Conservation (phyloP, 1,140 invertebrate genomes). For the Pseudomyrmex flavicornis region DNA sequence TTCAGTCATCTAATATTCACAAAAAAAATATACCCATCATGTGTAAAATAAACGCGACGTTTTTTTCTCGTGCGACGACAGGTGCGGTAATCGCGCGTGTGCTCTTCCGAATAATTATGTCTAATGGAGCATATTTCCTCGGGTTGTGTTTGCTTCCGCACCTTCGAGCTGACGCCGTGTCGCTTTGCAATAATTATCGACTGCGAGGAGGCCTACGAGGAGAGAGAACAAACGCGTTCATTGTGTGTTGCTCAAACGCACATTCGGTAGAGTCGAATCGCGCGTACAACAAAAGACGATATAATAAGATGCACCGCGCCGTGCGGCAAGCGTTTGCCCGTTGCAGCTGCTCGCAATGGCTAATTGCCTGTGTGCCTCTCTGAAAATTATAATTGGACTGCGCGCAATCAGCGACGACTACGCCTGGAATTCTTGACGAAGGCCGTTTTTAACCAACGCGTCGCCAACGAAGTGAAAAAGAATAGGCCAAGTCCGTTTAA, state of each 20-base stretch:
- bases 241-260: not conserved
- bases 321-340: conserved; percentile 56
- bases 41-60: not conserved
- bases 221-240: not conserved
- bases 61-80: conserved; percentile 6
- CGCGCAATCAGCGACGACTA: conserved; percentile 67
- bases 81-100: not conserved
- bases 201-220: not conserved
- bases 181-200: conserved; percentile 37
- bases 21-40: not conserved
- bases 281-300: conserved; percentile 66
- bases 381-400: conserved; percentile 73
- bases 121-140: conserved; percentile 40
- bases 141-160: not conserved
- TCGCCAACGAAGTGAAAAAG: conserved; percentile 53
- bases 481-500: not conserved
- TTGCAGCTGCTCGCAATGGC: conserved; percentile 67
- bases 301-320: conserved; percentile 68
- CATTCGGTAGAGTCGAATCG: conserved; percentile 48
- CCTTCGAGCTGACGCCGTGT: not conserved
- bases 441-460: conserved; percentile 66
- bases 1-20: not conserved
- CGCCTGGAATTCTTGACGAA: conserved; percentile 52
- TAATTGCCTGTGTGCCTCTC: conserved; percentile 63
- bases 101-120: conserved; percentile 29